A percentile compares a stretch with the other conserved stretches of the same genome.
Evolutionary conservation across 2,797 vertebrate species (phyloP).

Genomic region (Alca torda): DNA sequence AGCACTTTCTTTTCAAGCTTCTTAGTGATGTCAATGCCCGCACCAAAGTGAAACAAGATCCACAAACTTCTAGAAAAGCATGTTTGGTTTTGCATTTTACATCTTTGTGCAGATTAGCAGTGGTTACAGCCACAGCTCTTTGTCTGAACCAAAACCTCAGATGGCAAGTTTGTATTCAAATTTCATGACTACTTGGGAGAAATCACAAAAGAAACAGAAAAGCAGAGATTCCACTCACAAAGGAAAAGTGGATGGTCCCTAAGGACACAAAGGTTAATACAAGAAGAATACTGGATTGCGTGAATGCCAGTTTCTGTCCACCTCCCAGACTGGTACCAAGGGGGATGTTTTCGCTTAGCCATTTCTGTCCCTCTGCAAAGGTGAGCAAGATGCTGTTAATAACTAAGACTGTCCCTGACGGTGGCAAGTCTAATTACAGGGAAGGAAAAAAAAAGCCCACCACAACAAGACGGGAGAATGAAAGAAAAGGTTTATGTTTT

Average conservation of each 20-base stretch:
- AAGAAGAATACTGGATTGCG: constrained; percentile 21
- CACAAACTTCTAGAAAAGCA: background rate
- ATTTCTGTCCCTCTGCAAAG: constrained; percentile 54
- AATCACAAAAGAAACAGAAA: constrained; percentile 45
- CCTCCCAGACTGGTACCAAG: background rate
- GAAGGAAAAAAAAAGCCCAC: background rate
- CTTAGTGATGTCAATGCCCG: background rate
- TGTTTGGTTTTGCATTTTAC: background rate
- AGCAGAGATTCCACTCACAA: constrained; percentile 21
- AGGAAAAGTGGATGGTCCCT: constrained; percentile 39
- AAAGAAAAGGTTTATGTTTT: constrained; percentile 65
- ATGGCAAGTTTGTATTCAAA: background rate
- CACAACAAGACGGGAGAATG: constrained; percentile 23
- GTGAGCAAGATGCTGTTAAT: constrained; percentile 60
- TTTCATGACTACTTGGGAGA: constrained; percentile 17
- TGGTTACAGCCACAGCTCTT: background rate
- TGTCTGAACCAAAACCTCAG: background rate
- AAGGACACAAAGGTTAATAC: constrained; percentile 53
- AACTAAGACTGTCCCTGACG: constrained; percentile 65
- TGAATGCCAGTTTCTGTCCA: constrained; percentile 31
- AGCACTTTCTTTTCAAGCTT: background rate
- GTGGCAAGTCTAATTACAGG: constrained; percentile 74
- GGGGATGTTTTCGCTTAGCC: constrained; percentile 42
- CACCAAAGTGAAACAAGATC: background rate
- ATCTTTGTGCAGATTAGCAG: background rate